These are phyloP conservation scores for Glossophaga mutica DNA, from an alignment of 2,797 vertebrate genomes.

Conservation along the genomic window DNA sequence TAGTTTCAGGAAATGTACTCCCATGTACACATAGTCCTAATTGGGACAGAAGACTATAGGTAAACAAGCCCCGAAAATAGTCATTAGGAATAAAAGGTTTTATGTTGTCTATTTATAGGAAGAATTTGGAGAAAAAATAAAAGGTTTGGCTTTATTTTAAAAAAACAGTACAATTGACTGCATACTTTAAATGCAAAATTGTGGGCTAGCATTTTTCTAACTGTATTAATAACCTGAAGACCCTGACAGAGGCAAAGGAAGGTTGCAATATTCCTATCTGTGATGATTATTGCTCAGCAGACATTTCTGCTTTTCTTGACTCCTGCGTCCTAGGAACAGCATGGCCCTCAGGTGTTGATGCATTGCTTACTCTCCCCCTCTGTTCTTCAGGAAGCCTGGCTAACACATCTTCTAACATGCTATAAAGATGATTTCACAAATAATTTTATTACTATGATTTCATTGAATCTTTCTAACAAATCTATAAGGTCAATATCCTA, in stretches of 20 bases:
- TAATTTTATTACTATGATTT: neutral
- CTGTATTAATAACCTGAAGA: neutral
- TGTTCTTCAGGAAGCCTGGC: neutral
- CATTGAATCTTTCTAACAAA: neutral
- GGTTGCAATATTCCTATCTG: neutral
- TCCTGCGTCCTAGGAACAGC: neutral
- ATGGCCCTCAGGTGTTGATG: accelerated
- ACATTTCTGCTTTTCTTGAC: neutral
- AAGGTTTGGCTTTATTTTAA: neutral
- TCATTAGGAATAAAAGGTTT: neutral
- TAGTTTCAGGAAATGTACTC: constrained; percentile 21
- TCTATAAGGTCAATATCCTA: neutral
- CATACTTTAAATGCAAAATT: neutral
- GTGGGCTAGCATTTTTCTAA: neutral
- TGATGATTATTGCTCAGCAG: neutral
- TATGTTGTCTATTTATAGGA: constrained; percentile 17
- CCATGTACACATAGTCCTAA: neutral
- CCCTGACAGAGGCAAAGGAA: neutral
- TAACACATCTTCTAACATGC: neutral
- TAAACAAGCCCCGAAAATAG: neutral
- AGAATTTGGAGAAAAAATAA: neutral
- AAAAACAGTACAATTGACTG: neutral
- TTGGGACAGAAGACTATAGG: neutral
- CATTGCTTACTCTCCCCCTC: neutral
- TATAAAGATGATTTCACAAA: neutral